A percentile compares a stretch with the other conserved stretches of the same genome.
These are phyloP conservation scores for Piprites chloris DNA, from an alignment of 2,113 vertebrate genomes.

Conservation along the genomic window DNA sequence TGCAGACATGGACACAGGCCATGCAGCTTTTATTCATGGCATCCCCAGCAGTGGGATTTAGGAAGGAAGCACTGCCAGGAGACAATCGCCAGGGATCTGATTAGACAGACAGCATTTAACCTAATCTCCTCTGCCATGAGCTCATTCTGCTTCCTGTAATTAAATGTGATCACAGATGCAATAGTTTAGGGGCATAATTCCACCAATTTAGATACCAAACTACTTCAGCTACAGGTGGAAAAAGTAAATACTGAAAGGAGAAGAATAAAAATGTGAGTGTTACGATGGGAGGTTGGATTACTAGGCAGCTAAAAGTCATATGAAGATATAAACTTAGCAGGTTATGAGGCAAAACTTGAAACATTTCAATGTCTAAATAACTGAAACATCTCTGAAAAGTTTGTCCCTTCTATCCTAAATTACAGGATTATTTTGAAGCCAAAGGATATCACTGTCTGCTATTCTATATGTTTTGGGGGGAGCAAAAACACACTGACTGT, in stretches of 20 bases:
- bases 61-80: constrained; percentile 11
- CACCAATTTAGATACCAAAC: constrained; percentile 5
- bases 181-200: constrained; percentile 36
- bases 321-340: not conserved
- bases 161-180: constrained; percentile 37
- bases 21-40: not conserved
- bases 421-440: not conserved
- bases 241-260: not conserved
- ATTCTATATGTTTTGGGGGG: not conserved
- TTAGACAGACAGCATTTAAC: constrained; percentile 21
- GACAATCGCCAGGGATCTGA: not conserved
- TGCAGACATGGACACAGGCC: not conserved
- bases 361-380: not conserved
- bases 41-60: not conserved
- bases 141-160: constrained; percentile 14
- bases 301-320: not conserved
- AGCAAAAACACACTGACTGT: not conserved
- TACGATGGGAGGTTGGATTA: not conserved
- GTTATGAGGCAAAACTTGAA: not conserved
- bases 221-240: not conserved
- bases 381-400: not conserved
- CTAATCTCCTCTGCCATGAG: constrained; percentile 5
- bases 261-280: not conserved
- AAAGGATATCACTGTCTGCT: not conserved
- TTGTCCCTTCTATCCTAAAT: not conserved